Evolutionary conservation across 1,140 invertebrate species (phyloP), one percentile per base, ranked within the genome.

Genomic region (Cardiocondyla obscurior): DNA sequence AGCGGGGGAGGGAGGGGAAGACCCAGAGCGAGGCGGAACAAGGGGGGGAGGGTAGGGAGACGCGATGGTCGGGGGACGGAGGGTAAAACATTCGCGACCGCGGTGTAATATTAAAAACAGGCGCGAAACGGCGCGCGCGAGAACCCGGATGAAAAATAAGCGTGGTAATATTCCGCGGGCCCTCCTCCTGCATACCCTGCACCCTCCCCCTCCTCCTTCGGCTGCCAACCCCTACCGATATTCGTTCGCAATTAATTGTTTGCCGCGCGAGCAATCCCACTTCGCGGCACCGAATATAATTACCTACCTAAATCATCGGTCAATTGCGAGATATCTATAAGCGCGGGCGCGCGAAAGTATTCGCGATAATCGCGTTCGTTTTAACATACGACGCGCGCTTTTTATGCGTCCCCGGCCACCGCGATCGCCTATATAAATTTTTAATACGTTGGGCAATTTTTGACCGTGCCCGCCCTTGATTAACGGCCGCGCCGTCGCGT

Each of bases 41-140:
- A 28, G 67, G 2, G 16, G 33, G 53, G 3, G 33, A 36, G n/a
- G n/a, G n/a, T n/a, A n/a, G 25, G 42, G 28, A 39, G 36, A 57
- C 36, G 33, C 44, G 77, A 57, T 58, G 74, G 62, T 25, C 22
- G 62, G 60, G 73, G 74, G 70, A 10, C 39, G 76, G 64, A 57
- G 84, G 81, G 65, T 84, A 82, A 89, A 89, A 89, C 87, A 88
- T 89, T 89, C 86, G 84, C 87, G 84, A 89, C 83, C 87, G 65
- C 84, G 87, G 86, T 89, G 87, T 89, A 88, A 89, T 89, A 89
- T 89, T 89, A 89, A 89, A 89, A 89, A 89, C 87, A 89, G 87
- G 87, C 87, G 87, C 87, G 87, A 88, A 88, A 88, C 79, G 73
- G 83, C 87, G 86, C 86, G 81, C 58, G 82, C 62, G 81, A 65